These are phyloP conservation scores for Halcyon badia DNA, from an alignment of 2,797 vertebrate genomes.

Conservation along the genomic window DNA sequence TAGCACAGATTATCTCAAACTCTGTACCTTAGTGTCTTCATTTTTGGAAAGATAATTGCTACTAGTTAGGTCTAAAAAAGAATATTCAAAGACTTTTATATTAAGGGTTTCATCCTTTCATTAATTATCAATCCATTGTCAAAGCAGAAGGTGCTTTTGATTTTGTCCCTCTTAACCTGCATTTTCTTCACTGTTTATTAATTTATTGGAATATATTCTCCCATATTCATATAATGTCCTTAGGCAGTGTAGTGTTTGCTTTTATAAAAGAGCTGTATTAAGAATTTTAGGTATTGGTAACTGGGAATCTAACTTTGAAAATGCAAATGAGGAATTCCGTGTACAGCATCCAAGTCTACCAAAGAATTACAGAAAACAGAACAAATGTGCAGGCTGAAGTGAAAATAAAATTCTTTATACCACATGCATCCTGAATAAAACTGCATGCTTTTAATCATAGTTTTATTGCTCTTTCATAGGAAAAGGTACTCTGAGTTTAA, in stretches of 20 bases:
- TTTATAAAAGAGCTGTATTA: not conserved
- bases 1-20: not conserved
- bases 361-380: not conserved
- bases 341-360: not conserved
- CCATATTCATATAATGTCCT: not conserved
- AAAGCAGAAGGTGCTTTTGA: not conserved
- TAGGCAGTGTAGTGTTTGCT: not conserved
- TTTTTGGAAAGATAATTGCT: not conserved
- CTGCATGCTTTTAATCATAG: not conserved
- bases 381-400: not conserved
- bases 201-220: not conserved
- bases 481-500: not conserved
- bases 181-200: conserved; percentile 1
- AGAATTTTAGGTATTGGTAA: not conserved
- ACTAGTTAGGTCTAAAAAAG: not conserved
- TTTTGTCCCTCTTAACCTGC: not conserved
- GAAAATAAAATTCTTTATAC: not conserved
- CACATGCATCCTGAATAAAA: not conserved
- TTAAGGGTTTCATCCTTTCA: not conserved
- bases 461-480: not conserved
- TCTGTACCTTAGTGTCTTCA: not conserved
- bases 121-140: not conserved
- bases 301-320: not conserved
- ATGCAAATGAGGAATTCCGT: not conserved
- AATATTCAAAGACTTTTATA: not conserved